phyloP scores from a whole-genome alignment of 2,888 invertebrate species.

The Lasius fuliginosus region DNA sequence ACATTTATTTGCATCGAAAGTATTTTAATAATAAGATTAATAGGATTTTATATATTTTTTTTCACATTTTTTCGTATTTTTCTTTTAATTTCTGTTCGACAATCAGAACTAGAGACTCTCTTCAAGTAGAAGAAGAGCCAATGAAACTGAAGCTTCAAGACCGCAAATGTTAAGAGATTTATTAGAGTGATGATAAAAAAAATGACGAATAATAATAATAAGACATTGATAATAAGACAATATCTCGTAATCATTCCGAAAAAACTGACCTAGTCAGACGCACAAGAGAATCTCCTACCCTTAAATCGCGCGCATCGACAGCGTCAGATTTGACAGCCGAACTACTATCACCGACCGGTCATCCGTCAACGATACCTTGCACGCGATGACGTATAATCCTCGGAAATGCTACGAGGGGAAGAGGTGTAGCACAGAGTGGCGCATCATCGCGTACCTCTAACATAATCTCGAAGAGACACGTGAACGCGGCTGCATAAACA shows the following conservation, averaged over 20 bases:
- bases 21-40: neutral
- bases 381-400: slow-evolving; percentile 21
- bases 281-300: neutral
- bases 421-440: neutral
- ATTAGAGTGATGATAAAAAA: neutral
- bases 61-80: neutral
- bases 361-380: neutral
- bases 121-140: neutral
- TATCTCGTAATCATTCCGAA: neutral
- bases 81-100: neutral
- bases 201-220: neutral
- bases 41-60: neutral
- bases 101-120: neutral
- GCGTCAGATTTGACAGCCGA: slow-evolving; percentile 7
- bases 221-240: neutral
- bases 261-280: neutral
- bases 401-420: slow-evolving; percentile 15
- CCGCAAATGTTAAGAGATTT: neutral
- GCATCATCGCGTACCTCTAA: neutral
- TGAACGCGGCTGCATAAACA: slow-evolving; percentile 44
- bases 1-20: no score
- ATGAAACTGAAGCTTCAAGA: neutral
- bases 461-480: slow-evolving; percentile 52
- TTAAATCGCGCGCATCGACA: neutral
- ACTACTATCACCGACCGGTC: neutral